A percentile compares a stretch with the other conserved stretches of the same genome.
These are phyloP conservation scores for Eupithecia dodoneata DNA, from an alignment of 2,888 invertebrate species.

Conservation along the genomic window DNA sequence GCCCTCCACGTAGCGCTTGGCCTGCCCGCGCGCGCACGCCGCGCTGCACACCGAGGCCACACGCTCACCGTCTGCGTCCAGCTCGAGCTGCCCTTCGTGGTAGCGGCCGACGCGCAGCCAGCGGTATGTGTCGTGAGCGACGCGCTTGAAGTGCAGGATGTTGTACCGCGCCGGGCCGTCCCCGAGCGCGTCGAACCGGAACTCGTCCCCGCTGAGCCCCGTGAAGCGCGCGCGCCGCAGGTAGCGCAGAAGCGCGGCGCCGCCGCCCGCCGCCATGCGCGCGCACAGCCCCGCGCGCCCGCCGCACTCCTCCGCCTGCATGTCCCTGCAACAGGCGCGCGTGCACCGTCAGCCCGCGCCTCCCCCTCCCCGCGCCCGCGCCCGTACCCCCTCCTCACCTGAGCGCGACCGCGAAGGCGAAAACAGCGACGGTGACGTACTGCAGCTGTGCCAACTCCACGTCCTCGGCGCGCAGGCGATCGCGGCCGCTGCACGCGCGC, in stretches of 20 bases:
- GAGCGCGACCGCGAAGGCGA: constrained; percentile 96
- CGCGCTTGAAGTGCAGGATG: constrained; percentile 96
- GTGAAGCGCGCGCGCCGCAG: constrained; percentile 92
- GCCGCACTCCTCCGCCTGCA: constrained; percentile 91
- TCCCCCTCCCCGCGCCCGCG: constrained; percentile 89
- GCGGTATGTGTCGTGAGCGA: constrained; percentile 88
- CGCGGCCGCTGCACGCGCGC: constrained; percentile 89
- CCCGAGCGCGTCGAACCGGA: constrained; percentile 94
- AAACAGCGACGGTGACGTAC: constrained; percentile 97
- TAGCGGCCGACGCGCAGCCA: constrained; percentile 95
- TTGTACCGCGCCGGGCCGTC: constrained; percentile 98
- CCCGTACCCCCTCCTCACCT: constrained; percentile 73
- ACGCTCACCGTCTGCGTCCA: constrained; percentile 89
- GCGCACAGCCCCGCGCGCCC: constrained; percentile 89
- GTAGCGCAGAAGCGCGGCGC: constrained; percentile 92
- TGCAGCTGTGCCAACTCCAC: constrained; percentile 95
- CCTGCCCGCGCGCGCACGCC: constrained; percentile 94
- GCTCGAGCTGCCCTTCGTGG: constrained; percentile 89
- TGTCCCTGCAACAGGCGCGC: constrained; percentile 85
- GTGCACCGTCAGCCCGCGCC: background rate
- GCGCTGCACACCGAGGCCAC: constrained; percentile 93
- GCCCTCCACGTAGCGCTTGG: constrained; percentile 95
- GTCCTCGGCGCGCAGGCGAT: constrained; percentile 89
- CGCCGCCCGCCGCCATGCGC: constrained; percentile 94
- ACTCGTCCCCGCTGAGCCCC: constrained; percentile 94